phyloP scores from a whole-genome alignment of 2,113 vertebrate species.

The Sturnira hondurensis region DNA sequence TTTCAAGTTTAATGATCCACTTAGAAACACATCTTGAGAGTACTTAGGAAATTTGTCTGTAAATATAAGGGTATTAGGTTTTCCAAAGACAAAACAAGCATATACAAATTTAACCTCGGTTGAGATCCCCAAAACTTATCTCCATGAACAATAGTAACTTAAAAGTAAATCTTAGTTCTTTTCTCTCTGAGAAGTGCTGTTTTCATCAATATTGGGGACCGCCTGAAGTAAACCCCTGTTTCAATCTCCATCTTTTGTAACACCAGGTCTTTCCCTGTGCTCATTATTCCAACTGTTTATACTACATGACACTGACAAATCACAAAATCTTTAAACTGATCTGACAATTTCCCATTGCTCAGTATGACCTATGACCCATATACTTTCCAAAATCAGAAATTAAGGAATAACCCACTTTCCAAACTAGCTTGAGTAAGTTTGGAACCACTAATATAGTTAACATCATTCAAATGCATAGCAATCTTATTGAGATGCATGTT shows the following conservation, averaged over 20 bases:
- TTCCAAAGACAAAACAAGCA: slow-evolving; percentile 11
- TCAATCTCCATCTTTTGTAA: background rate
- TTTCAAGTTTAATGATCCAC: slow-evolving; percentile 19
- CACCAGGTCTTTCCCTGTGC: background rate
- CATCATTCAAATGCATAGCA: slow-evolving; percentile 6
- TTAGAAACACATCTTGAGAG: background rate
- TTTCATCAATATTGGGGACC: background rate
- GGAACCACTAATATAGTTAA: slow-evolving; percentile 38
- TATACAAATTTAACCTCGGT: slow-evolving; percentile 51
- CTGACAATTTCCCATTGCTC: background rate
- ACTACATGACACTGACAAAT: slow-evolving; percentile 40
- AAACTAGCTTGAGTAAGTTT: slow-evolving; percentile 43
- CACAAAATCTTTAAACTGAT: slow-evolving; percentile 53
- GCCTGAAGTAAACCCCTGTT: background rate
- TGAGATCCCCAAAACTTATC: slow-evolving; percentile 44
- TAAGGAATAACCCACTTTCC: slow-evolving; percentile 26
- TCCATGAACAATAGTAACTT: background rate
- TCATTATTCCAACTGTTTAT: slow-evolving; percentile 51
- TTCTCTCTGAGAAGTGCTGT: slow-evolving; percentile 30
- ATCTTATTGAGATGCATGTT: background rate
- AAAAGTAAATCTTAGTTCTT: slow-evolving; percentile 27
- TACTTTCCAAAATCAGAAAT: slow-evolving; percentile 41
- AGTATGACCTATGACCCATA: slow-evolving; percentile 54
- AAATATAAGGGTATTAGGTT: slow-evolving; percentile 27
- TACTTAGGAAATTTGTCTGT: slow-evolving; percentile 63